phyloP scores from a whole-genome alignment of 2,888 invertebrate genomes.

The Apantesis nais region DNA sequence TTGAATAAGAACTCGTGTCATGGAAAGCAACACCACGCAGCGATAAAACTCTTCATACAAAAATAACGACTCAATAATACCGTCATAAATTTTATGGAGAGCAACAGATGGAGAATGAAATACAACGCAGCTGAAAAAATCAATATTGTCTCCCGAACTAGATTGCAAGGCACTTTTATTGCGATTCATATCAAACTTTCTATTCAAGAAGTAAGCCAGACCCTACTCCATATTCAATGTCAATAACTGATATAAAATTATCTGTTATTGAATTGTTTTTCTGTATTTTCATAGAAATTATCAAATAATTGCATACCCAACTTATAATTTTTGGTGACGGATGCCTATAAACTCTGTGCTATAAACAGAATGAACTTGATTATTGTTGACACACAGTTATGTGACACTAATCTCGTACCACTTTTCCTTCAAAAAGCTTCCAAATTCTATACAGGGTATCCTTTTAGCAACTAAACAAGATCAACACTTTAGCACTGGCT shows the following conservation, averaged over 20 bases:
- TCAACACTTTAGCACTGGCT: background rate
- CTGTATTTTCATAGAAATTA: background rate
- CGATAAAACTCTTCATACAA: conserved; percentile 82
- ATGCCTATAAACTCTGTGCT: background rate
- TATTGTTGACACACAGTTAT: background rate
- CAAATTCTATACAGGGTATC: background rate
- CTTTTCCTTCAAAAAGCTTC: background rate
- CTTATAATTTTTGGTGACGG: background rate
- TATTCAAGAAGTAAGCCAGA: conserved; percentile 38
- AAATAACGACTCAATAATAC: conserved; percentile 82
- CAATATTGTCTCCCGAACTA: conserved; percentile 77
- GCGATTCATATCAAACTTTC: conserved; percentile 58
- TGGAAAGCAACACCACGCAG: conserved; percentile 62
- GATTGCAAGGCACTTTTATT: conserved; percentile 69
- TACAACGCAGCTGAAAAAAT: conserved; percentile 77
- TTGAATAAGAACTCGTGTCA: conserved; percentile 67
- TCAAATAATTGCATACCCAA: background rate
- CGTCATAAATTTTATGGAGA: conserved; percentile 83
- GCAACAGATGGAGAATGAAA: conserved; percentile 84
- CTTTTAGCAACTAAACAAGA: background rate
- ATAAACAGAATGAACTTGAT: background rate
- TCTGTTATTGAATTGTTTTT: background rate
- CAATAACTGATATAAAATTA: background rate
- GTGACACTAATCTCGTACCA: background rate
- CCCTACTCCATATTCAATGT: background rate